Evolutionary conservation across 2,797 vertebrate species (phyloP).

Genomic region (Danio albolineatus): DNA sequence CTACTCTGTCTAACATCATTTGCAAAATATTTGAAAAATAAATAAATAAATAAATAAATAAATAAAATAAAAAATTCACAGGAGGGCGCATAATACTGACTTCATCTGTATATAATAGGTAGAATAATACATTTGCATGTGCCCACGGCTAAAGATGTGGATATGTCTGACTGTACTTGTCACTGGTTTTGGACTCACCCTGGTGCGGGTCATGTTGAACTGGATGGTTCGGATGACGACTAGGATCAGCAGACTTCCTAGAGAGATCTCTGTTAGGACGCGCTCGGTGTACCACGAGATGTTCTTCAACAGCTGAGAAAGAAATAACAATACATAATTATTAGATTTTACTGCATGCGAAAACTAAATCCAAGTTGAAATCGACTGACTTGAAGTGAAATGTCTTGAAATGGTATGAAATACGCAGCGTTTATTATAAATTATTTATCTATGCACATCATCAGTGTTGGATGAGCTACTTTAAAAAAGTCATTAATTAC

Average conservation of each 20-base stretch:
- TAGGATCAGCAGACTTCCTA: slow-evolving; percentile 95
- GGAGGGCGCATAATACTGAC: too few species aligned
- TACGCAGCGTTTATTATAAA: too few species aligned
- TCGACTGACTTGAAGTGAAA: not conserved
- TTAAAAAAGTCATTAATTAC: too few species aligned
- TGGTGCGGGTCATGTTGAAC: slow-evolving; percentile 98
- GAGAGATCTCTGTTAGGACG: slow-evolving; percentile 94
- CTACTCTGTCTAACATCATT: too few species aligned
- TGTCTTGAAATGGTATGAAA: too few species aligned
- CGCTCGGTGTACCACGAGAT: slow-evolving; percentile 97
- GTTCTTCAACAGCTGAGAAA: slow-evolving; percentile 89
- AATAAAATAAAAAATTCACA: too few species aligned
- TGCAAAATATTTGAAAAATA: too few species aligned
- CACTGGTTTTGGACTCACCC: slow-evolving; percentile 78
- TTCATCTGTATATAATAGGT: not conserved
- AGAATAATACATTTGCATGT: not conserved
- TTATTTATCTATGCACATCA: too few species aligned
- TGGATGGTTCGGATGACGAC: slow-evolving; percentile 98
- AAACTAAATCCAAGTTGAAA: not conserved
- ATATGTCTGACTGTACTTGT: not conserved
- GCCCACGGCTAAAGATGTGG: not conserved
- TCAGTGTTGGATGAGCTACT: too few species aligned
- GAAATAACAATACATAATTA: not conserved
- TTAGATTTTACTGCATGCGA: not conserved
- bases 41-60: too few species aligned